Evolutionary conservation across 2,113 vertebrate genomes (phyloP), one percentile per base, ranked within the genome.

Genomic region (Cygnus buccinator): DNA sequence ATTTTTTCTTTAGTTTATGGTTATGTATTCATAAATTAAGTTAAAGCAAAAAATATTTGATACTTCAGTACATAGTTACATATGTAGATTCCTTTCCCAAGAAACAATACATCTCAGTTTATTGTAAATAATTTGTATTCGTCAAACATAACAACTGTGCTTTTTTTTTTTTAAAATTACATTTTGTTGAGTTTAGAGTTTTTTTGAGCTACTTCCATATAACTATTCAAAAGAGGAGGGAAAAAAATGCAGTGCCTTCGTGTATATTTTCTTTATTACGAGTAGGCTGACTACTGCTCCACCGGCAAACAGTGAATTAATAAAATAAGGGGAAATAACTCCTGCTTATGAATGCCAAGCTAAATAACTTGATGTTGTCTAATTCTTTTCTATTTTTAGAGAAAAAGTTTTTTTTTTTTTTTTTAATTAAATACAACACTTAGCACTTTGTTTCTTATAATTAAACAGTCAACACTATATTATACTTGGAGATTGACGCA

Each of bases 401-500:
- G 26, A 54, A 67, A 84, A 85, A 31, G 10, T 20, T 5, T 6
- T 35, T 23, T 35, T 14, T 4, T 61, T 91, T 4, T 61, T 91
- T 92, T 86, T 9, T n/a, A 50, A 83, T 93, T 80, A 92, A 90
- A 92, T 77, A 87, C 58, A 93, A 18, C 79, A 73, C 63, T 97
- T 97, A 89, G 66, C 58, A 84, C 83, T 97, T 93, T 82, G 31
- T 67, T 97, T 98, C 94, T 97, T 85, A 94, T 97, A 98, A 98
- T 98, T 98, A 98, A 98, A 95, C 89, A 97, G 91, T 65, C 94
- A 97, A 94, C 92, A 74, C n/a, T 93, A 39, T 90, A 94, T 97
- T 97, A 97, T 97, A 96, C 95, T 97, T 97, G 92, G 97, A 97
- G 97, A 97, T 97, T 96, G 97, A 97, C 94, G 41, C 93, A 93